Evolutionary conservation across 92 coral and sea anemone species (phyloP), one percentile per base, ranked within the genome.

Genomic region (Zoanthus sociatus): DNA sequence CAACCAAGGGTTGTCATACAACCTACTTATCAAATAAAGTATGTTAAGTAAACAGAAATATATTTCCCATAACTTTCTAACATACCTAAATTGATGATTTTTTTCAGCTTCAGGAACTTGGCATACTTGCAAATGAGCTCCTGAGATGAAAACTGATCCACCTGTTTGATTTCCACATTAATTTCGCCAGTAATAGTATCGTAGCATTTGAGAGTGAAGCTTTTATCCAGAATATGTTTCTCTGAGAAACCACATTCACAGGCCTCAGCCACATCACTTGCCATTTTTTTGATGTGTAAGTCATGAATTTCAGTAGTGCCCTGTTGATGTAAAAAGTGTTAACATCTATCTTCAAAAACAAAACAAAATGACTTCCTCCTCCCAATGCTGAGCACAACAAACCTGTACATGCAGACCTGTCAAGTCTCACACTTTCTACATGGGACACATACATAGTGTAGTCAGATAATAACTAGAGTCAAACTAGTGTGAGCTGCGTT

Each of bases 111-210:
- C 67, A 95, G 84, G 63, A 91, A 83, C 17, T 75, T 88, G 45
- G 92, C 84, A 76, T 90, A 83, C 56, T 88, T 86, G 58, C 98
- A 97, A 45, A 88, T 92, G 46, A 97, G 89, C 51, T 91, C 73
- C 18, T 77, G 76, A 73, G 88, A 58, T 18, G 94, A 75, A 71
- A 90, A 75, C 11, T 61, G 75, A 20, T 64, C 81, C 17, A 89
- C 95, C 21, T 88, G 84, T 37, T 82, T 63, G 50, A 94, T 90
- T 32, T 89, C 89, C 87, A 97, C 71, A 63, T 94, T 91, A 12
- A 95, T 87, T 84, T 93, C 92, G 10, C 94, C 99, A 83, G 86
- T 90, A 86, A 93, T 97, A 26, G 90, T 93, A 87, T 95, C 96
- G 76, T 89, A 87, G 76, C 99, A 97, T 71, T 90, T 73, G 21